Conservation (phyloP, 2,113 vertebrate species). For the Tyto alba region DNA sequence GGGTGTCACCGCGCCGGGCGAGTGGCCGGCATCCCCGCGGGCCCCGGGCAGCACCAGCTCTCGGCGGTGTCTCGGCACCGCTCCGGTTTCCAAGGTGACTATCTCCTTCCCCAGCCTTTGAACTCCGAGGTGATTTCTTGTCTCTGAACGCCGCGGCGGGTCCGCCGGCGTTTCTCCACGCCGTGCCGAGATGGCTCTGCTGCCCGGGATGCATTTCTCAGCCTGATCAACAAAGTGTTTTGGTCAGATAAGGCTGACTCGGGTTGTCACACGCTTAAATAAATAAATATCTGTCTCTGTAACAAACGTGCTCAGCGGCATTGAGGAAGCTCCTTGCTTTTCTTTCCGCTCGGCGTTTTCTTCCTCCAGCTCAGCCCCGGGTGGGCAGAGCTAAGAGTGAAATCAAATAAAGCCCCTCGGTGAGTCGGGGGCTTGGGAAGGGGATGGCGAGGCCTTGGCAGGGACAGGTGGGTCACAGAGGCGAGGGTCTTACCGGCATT, state of each 20-base stretch:
- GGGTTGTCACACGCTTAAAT: not conserved
- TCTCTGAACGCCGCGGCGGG: not conserved
- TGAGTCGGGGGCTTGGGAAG: accelerated
- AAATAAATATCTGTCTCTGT: not conserved
- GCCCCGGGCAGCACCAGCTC: no score
- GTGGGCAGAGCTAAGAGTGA: not conserved
- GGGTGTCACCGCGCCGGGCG: accelerated
- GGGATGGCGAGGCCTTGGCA: accelerated
- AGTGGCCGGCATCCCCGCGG: not conserved
- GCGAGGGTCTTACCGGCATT: accelerated
- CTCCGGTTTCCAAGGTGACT: constrained; percentile 47
- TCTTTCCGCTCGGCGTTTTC: not conserved
- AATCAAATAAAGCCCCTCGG: not conserved
- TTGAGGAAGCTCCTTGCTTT: not conserved
- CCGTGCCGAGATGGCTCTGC: not conserved
- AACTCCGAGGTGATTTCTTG: not conserved
- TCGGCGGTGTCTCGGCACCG: accelerated
- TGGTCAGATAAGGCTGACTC: constrained; percentile 26
- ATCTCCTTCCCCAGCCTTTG: not conserved
- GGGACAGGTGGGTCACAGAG: accelerated
- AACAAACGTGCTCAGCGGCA: accelerated
- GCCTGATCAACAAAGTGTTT: not conserved
- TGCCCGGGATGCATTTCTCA: not conserved
- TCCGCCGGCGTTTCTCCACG: not conserved
- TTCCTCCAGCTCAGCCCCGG: not conserved